Evolutionary conservation across 2,888 invertebrate species (phyloP).

Genomic region (Calephelis perditalis): DNA sequence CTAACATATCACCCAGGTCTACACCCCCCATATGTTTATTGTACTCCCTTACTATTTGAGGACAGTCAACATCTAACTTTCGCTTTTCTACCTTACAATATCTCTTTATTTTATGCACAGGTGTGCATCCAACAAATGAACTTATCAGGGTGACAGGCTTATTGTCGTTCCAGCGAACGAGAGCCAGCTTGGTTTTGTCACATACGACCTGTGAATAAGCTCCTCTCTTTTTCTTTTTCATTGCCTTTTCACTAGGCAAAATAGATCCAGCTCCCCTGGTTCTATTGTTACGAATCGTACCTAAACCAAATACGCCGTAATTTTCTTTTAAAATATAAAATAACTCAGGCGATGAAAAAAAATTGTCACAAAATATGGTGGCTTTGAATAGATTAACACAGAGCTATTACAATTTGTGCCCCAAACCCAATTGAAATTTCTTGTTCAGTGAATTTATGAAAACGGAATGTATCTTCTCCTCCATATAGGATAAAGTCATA

Average conservation of each 20-base stretch:
- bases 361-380: slow-evolving; percentile 26
- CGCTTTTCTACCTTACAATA: slow-evolving; percentile 31
- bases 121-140: slow-evolving; percentile 31
- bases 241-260: slow-evolving; percentile 29
- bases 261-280: slow-evolving; percentile 24
- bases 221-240: slow-evolving; percentile 32
- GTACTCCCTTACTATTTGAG: slow-evolving; percentile 32
- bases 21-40: slow-evolving; percentile 37
- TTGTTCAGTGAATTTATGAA: slow-evolving; percentile 15
- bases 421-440: slow-evolving; percentile 30
- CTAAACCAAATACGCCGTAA: slow-evolving; percentile 28
- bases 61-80: slow-evolving; percentile 33
- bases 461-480: slow-evolving; percentile 29
- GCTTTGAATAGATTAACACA: slow-evolving; percentile 28
- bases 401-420: slow-evolving; percentile 30
- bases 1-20: slow-evolving; percentile 32
- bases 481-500: slow-evolving; percentile 35
- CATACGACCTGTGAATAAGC: slow-evolving; percentile 25
- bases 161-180: slow-evolving; percentile 33
- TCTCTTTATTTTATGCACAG: slow-evolving; percentile 29
- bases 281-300: slow-evolving; percentile 26
- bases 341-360: slow-evolving; percentile 26
- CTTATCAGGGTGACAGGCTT: slow-evolving; percentile 33
- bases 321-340: slow-evolving; percentile 26
- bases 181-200: slow-evolving; percentile 23